phyloP scores from a whole-genome alignment of 2,797 vertebrate species.

The Alca torda region DNA sequence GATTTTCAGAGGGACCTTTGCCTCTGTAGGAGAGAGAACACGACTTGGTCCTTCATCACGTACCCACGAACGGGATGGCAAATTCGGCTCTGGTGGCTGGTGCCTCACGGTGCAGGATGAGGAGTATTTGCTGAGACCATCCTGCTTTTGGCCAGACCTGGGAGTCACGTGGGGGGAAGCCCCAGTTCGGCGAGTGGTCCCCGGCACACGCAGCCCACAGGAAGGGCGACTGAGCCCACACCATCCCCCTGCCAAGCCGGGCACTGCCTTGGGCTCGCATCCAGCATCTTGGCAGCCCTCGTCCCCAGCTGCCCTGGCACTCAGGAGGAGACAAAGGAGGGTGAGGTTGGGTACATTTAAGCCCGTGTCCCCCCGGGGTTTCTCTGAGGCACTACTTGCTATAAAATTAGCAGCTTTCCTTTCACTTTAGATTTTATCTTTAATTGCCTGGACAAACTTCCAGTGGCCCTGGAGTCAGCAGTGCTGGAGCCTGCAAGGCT shows the following conservation, averaged over 20 bases:
- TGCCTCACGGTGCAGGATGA: not conserved
- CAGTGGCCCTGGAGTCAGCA: not conserved
- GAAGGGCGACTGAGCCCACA: not conserved
- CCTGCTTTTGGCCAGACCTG: not conserved
- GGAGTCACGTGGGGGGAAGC: accelerated
- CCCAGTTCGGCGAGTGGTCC: not conserved
- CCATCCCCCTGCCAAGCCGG: not conserved
- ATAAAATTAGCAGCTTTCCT: not conserved
- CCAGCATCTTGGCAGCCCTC: not conserved
- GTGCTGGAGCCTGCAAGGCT: not conserved
- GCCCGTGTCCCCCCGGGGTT: not conserved
- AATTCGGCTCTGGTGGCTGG: not conserved
- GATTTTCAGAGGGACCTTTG: slow-evolving; percentile 54
- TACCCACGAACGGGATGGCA: accelerated
- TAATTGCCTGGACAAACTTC: not conserved
- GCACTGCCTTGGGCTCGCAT: not conserved
- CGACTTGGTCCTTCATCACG: not conserved
- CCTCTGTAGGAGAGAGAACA: slow-evolving; percentile 27
- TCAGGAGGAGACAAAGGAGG: not conserved
- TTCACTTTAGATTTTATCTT: not conserved
- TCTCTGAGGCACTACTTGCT: not conserved
- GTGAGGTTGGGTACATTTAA: not conserved
- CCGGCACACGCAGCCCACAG: not conserved
- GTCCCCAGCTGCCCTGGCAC: accelerated
- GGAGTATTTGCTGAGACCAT: not conserved